These are phyloP conservation scores for Anas platyrhynchos DNA, from an alignment of 2,113 vertebrate species.

Conservation along the genomic window DNA sequence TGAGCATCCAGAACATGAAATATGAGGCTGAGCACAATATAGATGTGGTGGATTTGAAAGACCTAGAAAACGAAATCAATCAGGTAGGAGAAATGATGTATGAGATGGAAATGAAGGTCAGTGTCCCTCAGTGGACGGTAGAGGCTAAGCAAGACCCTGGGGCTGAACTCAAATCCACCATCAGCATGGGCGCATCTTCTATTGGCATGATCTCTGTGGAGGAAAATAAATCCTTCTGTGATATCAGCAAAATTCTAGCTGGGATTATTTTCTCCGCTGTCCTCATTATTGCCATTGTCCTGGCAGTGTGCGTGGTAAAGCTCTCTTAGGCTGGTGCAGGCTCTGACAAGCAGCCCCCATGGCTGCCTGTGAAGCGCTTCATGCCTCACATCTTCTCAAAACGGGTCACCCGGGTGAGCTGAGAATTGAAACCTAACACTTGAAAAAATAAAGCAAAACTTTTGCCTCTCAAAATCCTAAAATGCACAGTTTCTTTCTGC, in stretches of 20 bases:
- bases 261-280: slow-evolving; percentile 87
- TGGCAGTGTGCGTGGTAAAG: slow-evolving; percentile 91
- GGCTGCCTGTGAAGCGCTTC: not conserved
- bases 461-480: not conserved
- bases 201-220: slow-evolving; percentile 85
- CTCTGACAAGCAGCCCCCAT: not conserved
- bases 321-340: slow-evolving; percentile 76
- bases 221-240: slow-evolving; percentile 80
- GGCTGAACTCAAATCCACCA: slow-evolving; percentile 89
- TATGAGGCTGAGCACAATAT: slow-evolving; percentile 88
- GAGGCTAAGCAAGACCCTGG: slow-evolving; percentile 92
- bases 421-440: not conserved
- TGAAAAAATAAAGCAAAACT: slow-evolving; percentile 11
- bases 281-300: slow-evolving; percentile 84
- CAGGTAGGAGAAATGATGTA: slow-evolving; percentile 94
- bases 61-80: slow-evolving; percentile 89
- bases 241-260: slow-evolving; percentile 84
- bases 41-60: slow-evolving; percentile 87
- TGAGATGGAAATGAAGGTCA: slow-evolving; percentile 99
- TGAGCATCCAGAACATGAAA: slow-evolving; percentile 93
- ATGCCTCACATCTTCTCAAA: not conserved
- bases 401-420: not conserved
- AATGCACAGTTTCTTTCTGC: not conserved
- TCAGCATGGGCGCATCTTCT: slow-evolving; percentile 87
- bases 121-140: slow-evolving; percentile 96